A percentile compares a stretch with the other conserved stretches of the same genome.
Conservation (phyloP, 2,113 vertebrate genomes). For the Phaethornis superciliosus region DNA sequence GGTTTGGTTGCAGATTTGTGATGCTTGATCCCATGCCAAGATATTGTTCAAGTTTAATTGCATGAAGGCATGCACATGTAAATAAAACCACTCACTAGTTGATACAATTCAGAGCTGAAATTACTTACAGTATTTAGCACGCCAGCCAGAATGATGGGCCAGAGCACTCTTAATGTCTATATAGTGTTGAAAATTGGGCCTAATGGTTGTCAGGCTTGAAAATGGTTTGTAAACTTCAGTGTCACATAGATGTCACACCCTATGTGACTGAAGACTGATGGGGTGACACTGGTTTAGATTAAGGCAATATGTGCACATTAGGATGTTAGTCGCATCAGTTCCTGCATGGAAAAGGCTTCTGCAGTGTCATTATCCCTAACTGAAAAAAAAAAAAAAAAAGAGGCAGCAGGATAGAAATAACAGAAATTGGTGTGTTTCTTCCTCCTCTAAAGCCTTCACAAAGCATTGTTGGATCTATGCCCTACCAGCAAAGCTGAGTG, state of each 20-base stretch:
- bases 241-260: neutral
- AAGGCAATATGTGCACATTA: neutral
- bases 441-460: neutral
- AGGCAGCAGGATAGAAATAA: neutral
- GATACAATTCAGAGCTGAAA: neutral
- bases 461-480: neutral
- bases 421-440: neutral
- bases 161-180: accelerated
- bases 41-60: neutral
- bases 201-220: neutral
- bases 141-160: neutral
- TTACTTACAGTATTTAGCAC: neutral
- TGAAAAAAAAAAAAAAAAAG: neutral
- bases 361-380: neutral
- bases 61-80: neutral
- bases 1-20: neutral
- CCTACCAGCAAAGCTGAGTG: neutral
- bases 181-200: neutral
- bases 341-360: neutral
- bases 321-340: neutral
- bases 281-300: neutral
- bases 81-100: neutral
- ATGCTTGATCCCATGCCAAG: neutral
- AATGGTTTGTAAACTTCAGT: neutral
- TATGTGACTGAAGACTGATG: neutral